Evolutionary conservation across 2,888 invertebrate genomes (phyloP).

Genomic region (Argyresthia albistria): DNA sequence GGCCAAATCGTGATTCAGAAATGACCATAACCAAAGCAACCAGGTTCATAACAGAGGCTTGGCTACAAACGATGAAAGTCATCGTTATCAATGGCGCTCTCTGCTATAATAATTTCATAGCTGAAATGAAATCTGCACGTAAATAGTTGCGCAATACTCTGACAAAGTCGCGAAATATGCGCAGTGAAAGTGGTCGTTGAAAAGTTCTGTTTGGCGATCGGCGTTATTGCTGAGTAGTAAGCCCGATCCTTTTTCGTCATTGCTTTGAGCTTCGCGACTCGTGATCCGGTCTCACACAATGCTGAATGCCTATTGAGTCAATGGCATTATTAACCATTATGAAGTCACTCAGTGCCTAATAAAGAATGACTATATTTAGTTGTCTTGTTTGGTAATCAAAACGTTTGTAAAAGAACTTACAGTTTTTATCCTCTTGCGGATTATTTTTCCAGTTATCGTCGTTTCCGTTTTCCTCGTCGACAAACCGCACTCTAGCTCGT

Average conservation of each 20-base stretch:
- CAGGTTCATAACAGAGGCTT: neutral
- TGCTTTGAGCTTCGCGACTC: neutral
- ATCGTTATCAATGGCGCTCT: slow-evolving; percentile 2
- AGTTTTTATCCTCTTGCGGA: too few relatives aligned
- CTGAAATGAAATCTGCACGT: slow-evolving; percentile 36
- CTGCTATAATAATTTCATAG: slow-evolving; percentile 3
- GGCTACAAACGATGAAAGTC: slow-evolving; percentile 2
- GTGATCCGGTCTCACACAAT: neutral
- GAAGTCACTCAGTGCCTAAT: too few relatives aligned
- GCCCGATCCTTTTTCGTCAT: slow-evolving; percentile 30
- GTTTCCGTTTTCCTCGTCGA: too few relatives aligned
- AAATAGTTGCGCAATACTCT: slow-evolving; percentile 34
- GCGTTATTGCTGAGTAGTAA: slow-evolving; percentile 22
- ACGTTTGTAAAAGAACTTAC: too few relatives aligned
- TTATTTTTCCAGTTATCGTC: too few relatives aligned
- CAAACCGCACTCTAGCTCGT: too few relatives aligned
- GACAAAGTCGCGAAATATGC: slow-evolving; percentile 33
- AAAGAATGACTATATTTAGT: too few relatives aligned
- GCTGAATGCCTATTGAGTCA: too few relatives aligned
- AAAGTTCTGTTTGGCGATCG: slow-evolving; percentile 31
- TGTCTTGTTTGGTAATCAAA: too few relatives aligned
- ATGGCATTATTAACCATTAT: too few relatives aligned
- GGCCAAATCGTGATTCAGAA: too few relatives aligned
- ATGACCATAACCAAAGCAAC: too few relatives aligned
- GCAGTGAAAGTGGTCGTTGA: slow-evolving; percentile 17